Conservation (phyloP, 2,888 invertebrate species). For the Metacarcinus magister region DNA sequence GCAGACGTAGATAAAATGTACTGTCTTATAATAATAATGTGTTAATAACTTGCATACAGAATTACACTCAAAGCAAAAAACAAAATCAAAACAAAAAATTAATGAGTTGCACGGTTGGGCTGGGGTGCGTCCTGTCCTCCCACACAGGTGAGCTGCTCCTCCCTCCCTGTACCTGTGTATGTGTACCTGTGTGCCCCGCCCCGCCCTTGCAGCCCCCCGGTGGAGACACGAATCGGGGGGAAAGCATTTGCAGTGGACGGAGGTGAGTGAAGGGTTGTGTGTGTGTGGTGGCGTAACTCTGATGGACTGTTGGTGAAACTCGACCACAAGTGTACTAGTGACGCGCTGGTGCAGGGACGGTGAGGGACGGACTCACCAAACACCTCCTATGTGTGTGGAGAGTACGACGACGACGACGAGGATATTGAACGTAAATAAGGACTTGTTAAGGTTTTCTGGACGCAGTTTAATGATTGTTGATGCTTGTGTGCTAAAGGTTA, state of each 20-base stretch:
- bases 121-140: background rate
- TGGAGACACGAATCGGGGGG: background rate
- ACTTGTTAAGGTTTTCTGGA: too few relatives aligned
- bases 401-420: background rate
- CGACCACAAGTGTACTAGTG: background rate
- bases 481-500: background rate
- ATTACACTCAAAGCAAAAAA: background rate
- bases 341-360: background rate
- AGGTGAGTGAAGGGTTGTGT: constrained; percentile 20
- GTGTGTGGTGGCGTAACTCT: background rate
- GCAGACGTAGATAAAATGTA: too few relatives aligned
- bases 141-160: background rate
- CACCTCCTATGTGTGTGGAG: background rate
- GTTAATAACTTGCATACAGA: background rate
- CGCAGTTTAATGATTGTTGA: background rate
- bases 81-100: background rate
- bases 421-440: too few relatives aligned
- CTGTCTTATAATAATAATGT: background rate
- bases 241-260: background rate
- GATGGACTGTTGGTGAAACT: background rate
- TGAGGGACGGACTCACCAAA: background rate
- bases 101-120: background rate
- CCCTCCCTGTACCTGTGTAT: background rate
- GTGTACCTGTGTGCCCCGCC: background rate
- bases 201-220: background rate